These are phyloP conservation scores for Drosophila nigritarsus DNA, from an alignment of 2,888 invertebrate genomes.

Conservation along the genomic window DNA sequence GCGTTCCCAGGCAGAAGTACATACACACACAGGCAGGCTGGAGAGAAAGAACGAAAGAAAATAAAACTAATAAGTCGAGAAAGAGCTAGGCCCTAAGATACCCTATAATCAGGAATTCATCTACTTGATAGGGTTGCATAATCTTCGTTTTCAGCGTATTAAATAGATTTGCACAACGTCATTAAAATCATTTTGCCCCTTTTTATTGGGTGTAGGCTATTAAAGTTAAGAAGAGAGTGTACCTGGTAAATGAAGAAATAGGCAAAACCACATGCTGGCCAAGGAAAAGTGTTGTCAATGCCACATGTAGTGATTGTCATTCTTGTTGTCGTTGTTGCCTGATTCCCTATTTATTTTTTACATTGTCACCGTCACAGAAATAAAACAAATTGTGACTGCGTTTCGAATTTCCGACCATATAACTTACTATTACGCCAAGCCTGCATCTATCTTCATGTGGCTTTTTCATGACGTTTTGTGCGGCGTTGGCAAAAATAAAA, in stretches of 20 bases:
- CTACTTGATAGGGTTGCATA: background rate
- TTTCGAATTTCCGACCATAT: conserved; percentile 12
- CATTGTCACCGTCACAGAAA: conserved; percentile 39
- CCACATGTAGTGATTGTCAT: conserved; percentile 21
- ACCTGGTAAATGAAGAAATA: conserved; percentile 11
- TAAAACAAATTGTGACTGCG: conserved; percentile 26
- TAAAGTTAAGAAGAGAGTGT: background rate
- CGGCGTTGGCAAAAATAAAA: conserved; percentile 33
- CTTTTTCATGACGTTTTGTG: conserved; percentile 49
- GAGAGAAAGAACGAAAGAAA: conserved; percentile 12
- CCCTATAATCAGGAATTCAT: background rate
- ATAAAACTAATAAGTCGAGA: background rate
- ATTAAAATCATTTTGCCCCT: background rate
- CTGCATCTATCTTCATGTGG: conserved; percentile 17
- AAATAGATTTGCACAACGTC: background rate
- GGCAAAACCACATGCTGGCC: conserved; percentile 21
- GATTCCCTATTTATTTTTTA: conserved; percentile 36
- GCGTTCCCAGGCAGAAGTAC: conserved; percentile 1
- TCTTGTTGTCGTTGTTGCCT: conserved; percentile 10
- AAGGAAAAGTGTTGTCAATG: conserved; percentile 9
- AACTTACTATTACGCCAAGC: conserved; percentile 2
- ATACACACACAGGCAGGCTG: conserved; percentile 1
- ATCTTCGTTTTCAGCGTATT: background rate
- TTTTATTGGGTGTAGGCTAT: background rate
- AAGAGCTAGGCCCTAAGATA: background rate